A percentile compares a stretch with the other conserved stretches of the same genome.
Conservation (phyloP, 2,888 invertebrate species). For the Drosophila siamana region DNA sequence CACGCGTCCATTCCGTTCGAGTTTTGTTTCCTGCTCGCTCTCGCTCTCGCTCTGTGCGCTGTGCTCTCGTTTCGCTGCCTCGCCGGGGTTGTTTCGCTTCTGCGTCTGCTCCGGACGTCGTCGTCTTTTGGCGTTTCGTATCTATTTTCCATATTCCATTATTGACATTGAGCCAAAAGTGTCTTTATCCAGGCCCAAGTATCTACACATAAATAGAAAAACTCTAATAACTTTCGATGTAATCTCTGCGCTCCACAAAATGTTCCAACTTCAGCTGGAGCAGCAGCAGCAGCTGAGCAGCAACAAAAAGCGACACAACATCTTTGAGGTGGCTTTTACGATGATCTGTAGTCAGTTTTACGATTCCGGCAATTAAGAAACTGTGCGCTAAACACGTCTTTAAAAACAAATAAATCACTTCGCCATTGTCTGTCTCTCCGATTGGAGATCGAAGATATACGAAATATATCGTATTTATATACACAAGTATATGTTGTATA, state of each 20-base stretch:
- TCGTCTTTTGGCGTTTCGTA: constrained; percentile 27
- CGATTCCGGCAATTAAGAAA: constrained; percentile 62
- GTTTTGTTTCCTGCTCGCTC: constrained; percentile 9
- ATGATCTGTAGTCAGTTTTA: constrained; percentile 54
- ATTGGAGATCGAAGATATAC: constrained; percentile 29
- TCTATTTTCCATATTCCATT: constrained; percentile 54
- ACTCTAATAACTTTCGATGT: constrained; percentile 15
- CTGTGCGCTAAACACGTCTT: constrained; percentile 72
- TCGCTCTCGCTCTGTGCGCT: not conserved
- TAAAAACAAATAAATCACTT: constrained; percentile 77
- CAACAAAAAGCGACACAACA: constrained; percentile 7
- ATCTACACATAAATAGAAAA: constrained; percentile 15
- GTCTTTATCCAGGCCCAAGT: constrained; percentile 17
- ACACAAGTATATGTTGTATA: too few relatives aligned
- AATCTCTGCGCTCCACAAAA: constrained; percentile 27
- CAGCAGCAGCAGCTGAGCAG: not conserved
- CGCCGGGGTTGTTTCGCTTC: constrained; percentile 58
- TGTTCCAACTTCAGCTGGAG: not conserved
- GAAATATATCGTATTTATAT: constrained; percentile 8
- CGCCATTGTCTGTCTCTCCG: constrained; percentile 36
- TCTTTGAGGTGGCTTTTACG: constrained; percentile 31
- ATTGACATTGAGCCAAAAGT: constrained; percentile 42
- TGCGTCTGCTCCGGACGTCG: constrained; percentile 46
- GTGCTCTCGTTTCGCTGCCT: constrained; percentile 22
- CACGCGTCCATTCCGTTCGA: not conserved